phyloP scores from a whole-genome alignment of 2,113 vertebrate species.

The Festucalex cinctus region DNA sequence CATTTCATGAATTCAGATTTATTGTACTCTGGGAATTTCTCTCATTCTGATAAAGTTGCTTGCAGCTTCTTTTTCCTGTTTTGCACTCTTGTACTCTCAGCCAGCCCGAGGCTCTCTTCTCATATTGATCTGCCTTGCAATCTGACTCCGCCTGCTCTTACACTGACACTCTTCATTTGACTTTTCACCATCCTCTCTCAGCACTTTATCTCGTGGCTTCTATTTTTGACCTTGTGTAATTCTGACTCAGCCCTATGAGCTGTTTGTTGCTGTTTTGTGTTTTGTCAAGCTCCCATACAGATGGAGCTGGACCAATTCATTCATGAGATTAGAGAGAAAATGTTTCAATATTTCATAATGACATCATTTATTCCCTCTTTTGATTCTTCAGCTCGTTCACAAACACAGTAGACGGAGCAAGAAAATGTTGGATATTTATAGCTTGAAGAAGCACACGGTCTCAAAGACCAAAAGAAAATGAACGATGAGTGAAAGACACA shows the following conservation, averaged over 20 bases:
- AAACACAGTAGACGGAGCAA: no score
- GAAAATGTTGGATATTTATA: no score
- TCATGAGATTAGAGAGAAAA: conserved; percentile 21
- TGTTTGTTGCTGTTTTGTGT: not conserved
- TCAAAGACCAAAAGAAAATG: no score
- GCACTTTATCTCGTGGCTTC: conserved; percentile 10
- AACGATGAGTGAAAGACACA: no score
- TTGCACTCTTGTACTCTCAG: not conserved
- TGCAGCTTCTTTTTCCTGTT: conserved; percentile 1
- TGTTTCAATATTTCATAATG: conserved; percentile 15
- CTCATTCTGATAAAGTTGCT: not conserved
- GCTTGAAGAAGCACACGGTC: no score
- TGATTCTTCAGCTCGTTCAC: no score
- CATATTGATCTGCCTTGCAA: conserved; percentile 21
- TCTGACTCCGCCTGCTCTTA: not conserved
- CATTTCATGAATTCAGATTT: not conserved
- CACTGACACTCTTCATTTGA: conserved; percentile 7
- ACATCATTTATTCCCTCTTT: not conserved
- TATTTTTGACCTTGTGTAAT: not conserved
- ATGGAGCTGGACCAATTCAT: not conserved
- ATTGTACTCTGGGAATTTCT: not conserved
- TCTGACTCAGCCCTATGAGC: not conserved
- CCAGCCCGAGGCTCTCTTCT: not conserved
- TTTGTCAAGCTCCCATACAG: not conserved
- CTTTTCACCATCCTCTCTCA: conserved; percentile 12